Evolutionary conservation across 2,888 invertebrate genomes (phyloP).

Genomic region (Thereva nobilitata): DNA sequence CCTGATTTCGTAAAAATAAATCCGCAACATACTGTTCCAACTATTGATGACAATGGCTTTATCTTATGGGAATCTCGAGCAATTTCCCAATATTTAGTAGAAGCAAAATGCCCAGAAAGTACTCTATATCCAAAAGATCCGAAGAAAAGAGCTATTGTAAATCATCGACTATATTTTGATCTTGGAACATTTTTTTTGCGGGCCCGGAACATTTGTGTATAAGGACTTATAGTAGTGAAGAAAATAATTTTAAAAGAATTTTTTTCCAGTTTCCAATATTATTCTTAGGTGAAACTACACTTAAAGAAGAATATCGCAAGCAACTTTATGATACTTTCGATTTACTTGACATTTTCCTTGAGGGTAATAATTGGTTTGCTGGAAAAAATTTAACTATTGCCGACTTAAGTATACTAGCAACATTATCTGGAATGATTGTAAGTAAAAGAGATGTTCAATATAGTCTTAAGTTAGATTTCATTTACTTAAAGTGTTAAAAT

Average conservation of each 20-base stretch:
- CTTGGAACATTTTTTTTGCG: slow-evolving; percentile 65
- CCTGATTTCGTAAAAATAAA: slow-evolving; percentile 65
- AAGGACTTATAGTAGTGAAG: not conserved
- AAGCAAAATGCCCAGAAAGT: slow-evolving; percentile 61
- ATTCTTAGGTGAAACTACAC: slow-evolving; percentile 63
- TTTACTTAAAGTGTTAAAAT: no score
- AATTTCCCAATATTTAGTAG: slow-evolving; percentile 66
- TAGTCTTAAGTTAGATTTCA: no score
- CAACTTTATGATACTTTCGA: slow-evolving; percentile 64
- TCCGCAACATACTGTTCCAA: slow-evolving; percentile 71
- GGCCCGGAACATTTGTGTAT: slow-evolving; percentile 66
- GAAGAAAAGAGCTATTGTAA: slow-evolving; percentile 63
- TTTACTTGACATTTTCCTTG: slow-evolving; percentile 51
- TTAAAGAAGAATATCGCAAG: slow-evolving; percentile 61
- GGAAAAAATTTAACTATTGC: slow-evolving; percentile 59
- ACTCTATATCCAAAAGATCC: slow-evolving; percentile 65
- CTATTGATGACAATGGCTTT: slow-evolving; percentile 69
- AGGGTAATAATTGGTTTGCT: slow-evolving; percentile 55
- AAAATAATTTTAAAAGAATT: slow-evolving; percentile 38
- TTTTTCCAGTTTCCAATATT: slow-evolving; percentile 64
- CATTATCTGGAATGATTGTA: slow-evolving; percentile 56
- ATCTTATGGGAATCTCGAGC: slow-evolving; percentile 71
- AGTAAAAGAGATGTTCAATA: not conserved
- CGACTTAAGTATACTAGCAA: slow-evolving; percentile 56
- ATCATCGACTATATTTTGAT: slow-evolving; percentile 68